These are phyloP conservation scores for Pristis pectinata DNA, from an alignment of 2,797 vertebrate genomes.

Conservation along the genomic window DNA sequence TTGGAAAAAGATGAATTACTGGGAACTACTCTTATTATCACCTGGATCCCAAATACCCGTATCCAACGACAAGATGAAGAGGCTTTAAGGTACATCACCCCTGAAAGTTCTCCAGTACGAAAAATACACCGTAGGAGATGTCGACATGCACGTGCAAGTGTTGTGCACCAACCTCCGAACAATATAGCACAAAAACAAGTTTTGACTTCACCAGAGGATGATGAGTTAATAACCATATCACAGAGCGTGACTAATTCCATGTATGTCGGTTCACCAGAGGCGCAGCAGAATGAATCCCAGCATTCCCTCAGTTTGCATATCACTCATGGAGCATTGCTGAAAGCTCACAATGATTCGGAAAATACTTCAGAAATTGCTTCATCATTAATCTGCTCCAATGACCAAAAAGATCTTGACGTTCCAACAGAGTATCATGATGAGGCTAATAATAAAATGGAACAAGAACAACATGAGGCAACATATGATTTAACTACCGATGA, in stretches of 20 bases:
- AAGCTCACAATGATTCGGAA: slow-evolving; percentile 48
- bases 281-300: neutral
- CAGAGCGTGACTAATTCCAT: slow-evolving; percentile 42
- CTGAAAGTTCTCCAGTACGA: slow-evolving; percentile 85
- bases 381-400: slow-evolving; percentile 50
- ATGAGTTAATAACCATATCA: slow-evolving; percentile 42
- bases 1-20: slow-evolving; percentile 89
- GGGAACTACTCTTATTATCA: slow-evolving; percentile 83
- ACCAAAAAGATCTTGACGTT: slow-evolving; percentile 52
- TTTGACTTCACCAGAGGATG: slow-evolving; percentile 44
- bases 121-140: slow-evolving; percentile 66
- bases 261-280: slow-evolving; percentile 27
- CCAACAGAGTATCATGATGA: slow-evolving; percentile 51
- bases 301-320: slow-evolving; percentile 42
- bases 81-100: slow-evolving; percentile 85
- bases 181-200: slow-evolving; percentile 44
- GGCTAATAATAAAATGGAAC: slow-evolving; percentile 48
- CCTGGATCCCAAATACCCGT: slow-evolving; percentile 93
- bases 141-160: slow-evolving; percentile 50
- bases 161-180: neutral
- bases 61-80: slow-evolving; percentile 95
- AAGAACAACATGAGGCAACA: slow-evolving; percentile 77
- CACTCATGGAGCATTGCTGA: slow-evolving; percentile 39
- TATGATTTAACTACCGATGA: slow-evolving; percentile 81
- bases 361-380: slow-evolving; percentile 46